Evolutionary conservation across 2,113 vertebrate genomes (phyloP).

Genomic region (Neotragus moschatus): DNA sequence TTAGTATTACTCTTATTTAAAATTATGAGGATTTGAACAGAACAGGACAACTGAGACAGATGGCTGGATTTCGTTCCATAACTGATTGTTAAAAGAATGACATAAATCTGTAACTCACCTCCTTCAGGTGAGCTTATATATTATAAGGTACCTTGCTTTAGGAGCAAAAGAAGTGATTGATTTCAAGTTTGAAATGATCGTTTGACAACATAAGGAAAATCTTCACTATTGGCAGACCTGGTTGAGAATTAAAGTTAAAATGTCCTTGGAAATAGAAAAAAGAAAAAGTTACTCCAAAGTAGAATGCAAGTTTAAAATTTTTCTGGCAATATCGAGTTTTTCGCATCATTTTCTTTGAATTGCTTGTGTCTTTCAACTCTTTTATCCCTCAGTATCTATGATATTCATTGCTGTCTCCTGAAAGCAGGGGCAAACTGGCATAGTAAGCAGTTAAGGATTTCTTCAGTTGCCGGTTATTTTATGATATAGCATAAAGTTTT

Average conservation of each 20-base stretch:
- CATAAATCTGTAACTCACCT: not conserved
- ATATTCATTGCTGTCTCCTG: not conserved
- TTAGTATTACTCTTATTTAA: not conserved
- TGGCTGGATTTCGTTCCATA: not conserved
- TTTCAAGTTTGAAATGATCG: not conserved
- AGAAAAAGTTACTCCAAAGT: not conserved
- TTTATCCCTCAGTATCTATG: not conserved
- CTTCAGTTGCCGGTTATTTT: slow-evolving; percentile 2
- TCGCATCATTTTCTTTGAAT: not conserved
- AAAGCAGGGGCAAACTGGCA: not conserved
- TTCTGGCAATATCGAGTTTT: not conserved
- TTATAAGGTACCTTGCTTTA: not conserved
- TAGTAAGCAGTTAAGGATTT: not conserved
- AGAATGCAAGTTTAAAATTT: not conserved
- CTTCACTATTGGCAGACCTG: not conserved
- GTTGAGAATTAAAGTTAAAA: not conserved
- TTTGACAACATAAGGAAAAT: not conserved
- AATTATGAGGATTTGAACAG: not conserved
- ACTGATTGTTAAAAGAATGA: not conserved
- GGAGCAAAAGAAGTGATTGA: not conserved
- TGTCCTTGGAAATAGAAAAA: not conserved
- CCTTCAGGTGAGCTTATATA: not conserved
- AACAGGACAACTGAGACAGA: not conserved
- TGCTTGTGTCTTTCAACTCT: not conserved
- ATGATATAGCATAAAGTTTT: slow-evolving; percentile 16